Conservation (phyloP, 2,113 vertebrate species). For the Dipodomys stephensi region DNA sequence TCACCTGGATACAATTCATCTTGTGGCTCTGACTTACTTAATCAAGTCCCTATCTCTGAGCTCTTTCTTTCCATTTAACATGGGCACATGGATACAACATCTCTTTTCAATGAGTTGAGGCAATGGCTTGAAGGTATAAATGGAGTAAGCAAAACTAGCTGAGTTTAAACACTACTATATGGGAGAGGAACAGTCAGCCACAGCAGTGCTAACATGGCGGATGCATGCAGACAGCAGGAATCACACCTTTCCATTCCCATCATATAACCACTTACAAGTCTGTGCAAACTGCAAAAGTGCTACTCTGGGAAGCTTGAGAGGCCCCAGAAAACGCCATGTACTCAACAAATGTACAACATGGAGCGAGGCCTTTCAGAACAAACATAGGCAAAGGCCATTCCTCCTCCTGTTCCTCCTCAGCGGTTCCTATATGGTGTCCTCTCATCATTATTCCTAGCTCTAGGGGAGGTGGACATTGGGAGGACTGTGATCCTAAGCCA, state of each 20-base stretch:
- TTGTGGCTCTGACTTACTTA: neutral
- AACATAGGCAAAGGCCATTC: neutral
- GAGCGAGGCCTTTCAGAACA: neutral
- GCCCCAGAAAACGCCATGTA: too few species aligned
- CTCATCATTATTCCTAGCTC: too few species aligned
- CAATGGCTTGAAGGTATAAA: neutral
- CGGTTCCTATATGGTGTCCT: too few species aligned
- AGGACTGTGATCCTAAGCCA: too few species aligned
- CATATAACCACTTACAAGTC: too few species aligned
- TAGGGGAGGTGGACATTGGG: too few species aligned
- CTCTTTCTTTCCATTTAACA: neutral
- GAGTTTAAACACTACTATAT: too few species aligned
- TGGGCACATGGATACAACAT: neutral
- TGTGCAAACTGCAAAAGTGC: too few species aligned
- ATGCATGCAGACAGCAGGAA: too few species aligned
- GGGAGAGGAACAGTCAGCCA: neutral
- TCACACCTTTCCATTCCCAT: too few species aligned
- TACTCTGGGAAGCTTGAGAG: too few species aligned
- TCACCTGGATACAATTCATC: neutral
- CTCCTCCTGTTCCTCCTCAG: neutral
- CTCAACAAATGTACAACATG: constrained; percentile 2
- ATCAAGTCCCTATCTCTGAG: neutral
- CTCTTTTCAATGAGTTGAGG: constrained; percentile 13
- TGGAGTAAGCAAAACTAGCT: neutral
- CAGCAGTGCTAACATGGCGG: too few species aligned